phyloP scores from a whole-genome alignment of 2,797 vertebrate genomes.

The Leucoraja ocellata region DNA sequence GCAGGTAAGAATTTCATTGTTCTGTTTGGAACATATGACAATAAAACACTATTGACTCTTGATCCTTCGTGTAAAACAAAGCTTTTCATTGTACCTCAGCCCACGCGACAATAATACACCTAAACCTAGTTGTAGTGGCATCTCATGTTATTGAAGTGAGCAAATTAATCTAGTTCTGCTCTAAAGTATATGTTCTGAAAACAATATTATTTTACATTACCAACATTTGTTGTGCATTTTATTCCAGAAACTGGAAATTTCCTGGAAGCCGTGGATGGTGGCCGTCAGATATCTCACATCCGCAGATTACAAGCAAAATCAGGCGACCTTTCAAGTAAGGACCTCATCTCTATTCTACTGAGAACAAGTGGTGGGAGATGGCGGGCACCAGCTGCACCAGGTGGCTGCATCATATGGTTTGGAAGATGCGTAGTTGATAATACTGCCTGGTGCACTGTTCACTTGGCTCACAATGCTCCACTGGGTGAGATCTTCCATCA shows the following conservation, averaged over 20 bases:
- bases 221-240: neutral
- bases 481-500: no score
- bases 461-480: no score
- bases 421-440: neutral
- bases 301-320: constrained; percentile 55
- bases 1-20: no score
- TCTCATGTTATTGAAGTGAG: neutral
- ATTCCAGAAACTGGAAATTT: constrained; percentile 58
- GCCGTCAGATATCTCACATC: constrained; percentile 53
- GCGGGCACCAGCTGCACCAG: neutral
- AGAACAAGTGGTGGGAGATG: neutral
- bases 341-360: neutral
- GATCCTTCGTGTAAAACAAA: no score
- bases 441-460: no score
- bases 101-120: no score
- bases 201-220: neutral
- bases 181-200: neutral
- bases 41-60: no score
- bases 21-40: no score
- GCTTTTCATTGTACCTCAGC: no score
- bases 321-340: constrained; percentile 56
- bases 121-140: neutral
- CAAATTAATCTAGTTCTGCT: neutral
- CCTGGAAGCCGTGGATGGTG: constrained; percentile 56
- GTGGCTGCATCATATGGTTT: neutral